Base-by-base conservation (phyloP, 53 echinoderm and acorn worm species). In the Temnopleurus reevesii region DNA sequence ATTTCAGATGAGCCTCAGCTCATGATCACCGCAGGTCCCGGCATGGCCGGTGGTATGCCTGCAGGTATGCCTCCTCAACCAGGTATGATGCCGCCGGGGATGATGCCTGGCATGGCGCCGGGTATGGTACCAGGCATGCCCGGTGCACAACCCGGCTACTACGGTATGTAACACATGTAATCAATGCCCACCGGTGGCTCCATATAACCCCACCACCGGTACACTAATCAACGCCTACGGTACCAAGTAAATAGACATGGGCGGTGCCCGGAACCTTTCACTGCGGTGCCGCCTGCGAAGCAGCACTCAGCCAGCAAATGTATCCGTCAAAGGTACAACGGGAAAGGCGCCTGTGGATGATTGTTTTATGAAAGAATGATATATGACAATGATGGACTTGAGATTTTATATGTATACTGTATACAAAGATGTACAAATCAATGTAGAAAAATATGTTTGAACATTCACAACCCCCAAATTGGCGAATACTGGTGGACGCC, bases 11-110 rank as follows among this genome's bases (percentile, higher is more conserved):
- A 95, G 81, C 90, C 94, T 49, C 94, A 93, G 86, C 89, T 97
- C 83, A 97, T 97, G 97, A 92, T 97, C 60, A 94, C 97, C 26
- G 92, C 94, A 58, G 94, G 93, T 34, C 96, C 96, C 13, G 96
- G 81, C 35, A 96, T 96, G 93, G 59, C 86, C 24, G 85, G 41
- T 38, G 86, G 84, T 26, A 93, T 93, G 89, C 49, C 63, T 24
- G 77, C 92, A 8, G 89, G 90, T n/a, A 91, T 91, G 91, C 85
- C 87, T 8, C 91, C 93, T 17, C 90, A 82, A 54, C 93, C 90
- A 27, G 93, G 93, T 36, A 91, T 93, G 84, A 65, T 71, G 53
- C 88, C 88, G 4, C 55, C 55, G n/a, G 90, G 87, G 83, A 58
- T 77, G 44, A 82, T 83, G n/a, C 77, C 87, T 77, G 90, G 91